phyloP scores from a whole-genome alignment of 1,140 invertebrate genomes.

The Drosophila suzukii region DNA sequence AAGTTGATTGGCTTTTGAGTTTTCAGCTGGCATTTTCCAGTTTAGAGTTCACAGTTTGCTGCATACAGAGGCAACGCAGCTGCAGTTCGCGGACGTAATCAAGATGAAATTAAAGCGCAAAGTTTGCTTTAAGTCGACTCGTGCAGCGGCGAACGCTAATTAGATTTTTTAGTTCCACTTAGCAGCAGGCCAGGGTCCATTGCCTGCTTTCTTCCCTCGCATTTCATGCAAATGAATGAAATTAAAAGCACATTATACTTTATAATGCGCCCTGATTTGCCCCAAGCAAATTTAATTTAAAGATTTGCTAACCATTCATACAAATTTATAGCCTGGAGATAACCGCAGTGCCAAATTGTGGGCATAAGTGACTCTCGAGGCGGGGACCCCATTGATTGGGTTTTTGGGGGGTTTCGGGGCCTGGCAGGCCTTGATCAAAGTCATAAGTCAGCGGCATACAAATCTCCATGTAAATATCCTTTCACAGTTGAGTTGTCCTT shows the following conservation, averaged over 20 bases:
- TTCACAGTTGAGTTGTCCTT: constrained; percentile 77
- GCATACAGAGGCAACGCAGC: constrained; percentile 13
- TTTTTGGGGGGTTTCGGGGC: neutral
- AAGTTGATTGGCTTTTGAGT: constrained; percentile 74
- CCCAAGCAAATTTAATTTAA: constrained; percentile 73
- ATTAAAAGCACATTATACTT: constrained; percentile 83
- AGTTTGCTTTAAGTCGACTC: constrained; percentile 75
- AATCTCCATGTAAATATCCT: constrained; percentile 82
- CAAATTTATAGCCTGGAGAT: constrained; percentile 47
- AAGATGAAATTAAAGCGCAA: constrained; percentile 79
- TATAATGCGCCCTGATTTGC: constrained; percentile 79
- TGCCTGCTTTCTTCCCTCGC: constrained; percentile 7
- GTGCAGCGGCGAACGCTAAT: constrained; percentile 62
- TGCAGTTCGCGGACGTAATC: constrained; percentile 50
- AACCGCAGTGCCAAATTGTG: constrained; percentile 78
- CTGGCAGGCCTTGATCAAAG: constrained; percentile 62
- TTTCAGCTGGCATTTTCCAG: constrained; percentile 7
- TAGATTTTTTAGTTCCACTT: constrained; percentile 79
- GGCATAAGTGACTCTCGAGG: constrained; percentile 78
- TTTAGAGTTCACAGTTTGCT: constrained; percentile 14
- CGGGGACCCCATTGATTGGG: constrained; percentile 41
- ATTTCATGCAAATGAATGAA: constrained; percentile 79
- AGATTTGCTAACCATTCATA: constrained; percentile 52
- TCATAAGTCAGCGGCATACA: constrained; percentile 78
- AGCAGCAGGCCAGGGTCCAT: constrained; percentile 21